A percentile compares a stretch with the other conserved stretches of the same genome.
These are phyloP conservation scores for Ostrea edulis DNA, from an alignment of 1,140 invertebrate genomes.

Conservation along the genomic window DNA sequence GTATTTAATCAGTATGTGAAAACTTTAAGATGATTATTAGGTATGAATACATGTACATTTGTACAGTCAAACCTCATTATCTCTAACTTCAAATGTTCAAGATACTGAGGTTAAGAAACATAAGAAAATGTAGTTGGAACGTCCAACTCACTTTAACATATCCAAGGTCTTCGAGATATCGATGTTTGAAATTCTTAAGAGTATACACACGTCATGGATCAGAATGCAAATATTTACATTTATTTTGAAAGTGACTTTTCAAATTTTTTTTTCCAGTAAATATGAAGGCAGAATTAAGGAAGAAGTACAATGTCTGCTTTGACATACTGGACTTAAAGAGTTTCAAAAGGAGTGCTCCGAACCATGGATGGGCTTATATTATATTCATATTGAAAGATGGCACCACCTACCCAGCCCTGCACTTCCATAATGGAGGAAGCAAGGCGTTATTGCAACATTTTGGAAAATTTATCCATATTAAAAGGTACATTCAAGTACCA, in stretches of 20 bases:
- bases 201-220: no score
- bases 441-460: slow-evolving; percentile 86
- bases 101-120: no score
- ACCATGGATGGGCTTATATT: slow-evolving; percentile 77
- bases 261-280: slow-evolving; percentile 42
- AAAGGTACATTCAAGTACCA: slow-evolving; percentile 72
- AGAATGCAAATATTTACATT: no score
- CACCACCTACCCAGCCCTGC: slow-evolving; percentile 87
- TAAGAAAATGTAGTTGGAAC: no score
- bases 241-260: background rate
- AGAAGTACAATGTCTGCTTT: slow-evolving; percentile 78
- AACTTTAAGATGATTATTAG: no score
- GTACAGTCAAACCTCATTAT: no score
- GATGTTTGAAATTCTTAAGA: no score
- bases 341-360: slow-evolving; percentile 76
- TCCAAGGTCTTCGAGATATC: no score
- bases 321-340: slow-evolving; percentile 80
- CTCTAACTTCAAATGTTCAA: no score
- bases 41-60: no score
- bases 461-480: slow-evolving; percentile 79
- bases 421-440: slow-evolving; percentile 92
- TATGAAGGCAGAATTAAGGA: slow-evolving; percentile 71
- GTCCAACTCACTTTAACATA: no score
- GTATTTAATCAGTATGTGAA: no score
- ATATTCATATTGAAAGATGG: slow-evolving; percentile 83